Conservation (phyloP, 2,113 vertebrate species). For the Danio rerio region DNA sequence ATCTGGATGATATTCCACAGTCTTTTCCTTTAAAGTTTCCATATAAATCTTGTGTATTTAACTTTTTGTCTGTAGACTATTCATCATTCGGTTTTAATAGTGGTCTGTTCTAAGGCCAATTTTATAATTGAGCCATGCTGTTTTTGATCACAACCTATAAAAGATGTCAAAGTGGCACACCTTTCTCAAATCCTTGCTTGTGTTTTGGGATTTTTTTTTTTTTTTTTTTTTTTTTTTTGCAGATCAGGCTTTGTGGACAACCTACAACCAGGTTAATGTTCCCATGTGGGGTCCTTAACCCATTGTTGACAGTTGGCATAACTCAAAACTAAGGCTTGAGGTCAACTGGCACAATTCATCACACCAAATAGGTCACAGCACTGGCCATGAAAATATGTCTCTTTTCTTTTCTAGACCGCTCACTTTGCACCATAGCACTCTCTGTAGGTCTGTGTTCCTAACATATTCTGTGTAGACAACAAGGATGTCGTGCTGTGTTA, state of each 20-base stretch:
- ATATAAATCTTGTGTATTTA: background rate
- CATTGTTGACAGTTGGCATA: conserved; percentile 8
- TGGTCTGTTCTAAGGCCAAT: background rate
- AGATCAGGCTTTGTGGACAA: conserved; percentile 22
- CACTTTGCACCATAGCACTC: conserved; percentile 11
- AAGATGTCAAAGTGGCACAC: background rate
- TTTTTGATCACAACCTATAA: background rate
- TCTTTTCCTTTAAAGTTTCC: background rate
- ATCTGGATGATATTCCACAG: background rate
- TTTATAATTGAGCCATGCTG: background rate
- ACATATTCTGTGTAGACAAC: background rate
- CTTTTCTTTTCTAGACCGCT: background rate
- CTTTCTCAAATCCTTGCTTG: background rate
- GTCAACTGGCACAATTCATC: conserved; percentile 23
- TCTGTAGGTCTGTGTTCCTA: background rate
- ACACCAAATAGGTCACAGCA: conserved; percentile 16
- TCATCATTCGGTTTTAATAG: background rate
- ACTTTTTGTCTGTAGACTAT: background rate
- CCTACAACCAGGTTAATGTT: background rate
- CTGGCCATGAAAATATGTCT: conserved; percentile 3
- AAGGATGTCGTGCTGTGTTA: no score
- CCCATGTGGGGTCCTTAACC: background rate
- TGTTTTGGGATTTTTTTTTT: background rate
- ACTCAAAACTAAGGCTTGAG: conserved; percentile 13
- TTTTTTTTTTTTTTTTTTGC: background rate